Evolutionary conservation across 2,888 invertebrate species (phyloP).

Genomic region (Nudaria mundana): DNA sequence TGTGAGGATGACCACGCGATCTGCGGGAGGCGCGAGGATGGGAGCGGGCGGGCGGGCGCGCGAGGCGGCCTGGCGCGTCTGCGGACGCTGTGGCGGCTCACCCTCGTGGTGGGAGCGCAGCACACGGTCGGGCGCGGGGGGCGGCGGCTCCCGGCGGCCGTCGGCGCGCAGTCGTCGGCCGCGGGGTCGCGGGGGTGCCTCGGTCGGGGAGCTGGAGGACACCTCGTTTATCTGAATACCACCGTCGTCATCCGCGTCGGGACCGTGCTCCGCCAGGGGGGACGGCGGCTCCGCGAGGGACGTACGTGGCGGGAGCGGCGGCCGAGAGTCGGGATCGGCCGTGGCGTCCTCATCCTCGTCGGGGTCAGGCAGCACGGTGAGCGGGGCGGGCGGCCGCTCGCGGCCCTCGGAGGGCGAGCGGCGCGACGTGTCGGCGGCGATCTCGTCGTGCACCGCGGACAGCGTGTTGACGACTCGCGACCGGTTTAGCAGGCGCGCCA

Average conservation of each 20-base stretch:
- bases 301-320: conserved; percentile 21
- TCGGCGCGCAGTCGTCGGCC: conserved; percentile 49
- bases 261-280: conserved; percentile 10
- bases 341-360: conserved; percentile 24
- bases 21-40: conserved; percentile 33
- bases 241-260: conserved; percentile 46
- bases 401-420: conserved; percentile 26
- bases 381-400: conserved; percentile 20
- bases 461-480: conserved; percentile 65
- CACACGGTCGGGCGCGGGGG: conserved; percentile 57
- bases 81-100: conserved; percentile 49
- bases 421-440: conserved; percentile 29
- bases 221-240: conserved; percentile 85
- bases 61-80: conserved; percentile 47
- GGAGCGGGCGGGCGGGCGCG: conserved; percentile 28
- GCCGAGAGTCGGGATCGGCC: conserved; percentile 14
- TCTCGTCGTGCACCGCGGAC: conserved; percentile 64
- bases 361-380: conserved; percentile 23
- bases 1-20: conserved; percentile 61
- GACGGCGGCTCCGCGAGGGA: conserved; percentile 12
- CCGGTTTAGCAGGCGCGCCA: conserved; percentile 67
- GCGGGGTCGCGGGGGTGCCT: conserved; percentile 53
- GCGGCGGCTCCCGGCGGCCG: conserved; percentile 34
- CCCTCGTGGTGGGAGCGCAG: conserved; percentile 70
- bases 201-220: conserved; percentile 82